Base-by-base conservation (phyloP, 2,797 vertebrate genomes). In the Gastrophryne carolinensis region DNA sequence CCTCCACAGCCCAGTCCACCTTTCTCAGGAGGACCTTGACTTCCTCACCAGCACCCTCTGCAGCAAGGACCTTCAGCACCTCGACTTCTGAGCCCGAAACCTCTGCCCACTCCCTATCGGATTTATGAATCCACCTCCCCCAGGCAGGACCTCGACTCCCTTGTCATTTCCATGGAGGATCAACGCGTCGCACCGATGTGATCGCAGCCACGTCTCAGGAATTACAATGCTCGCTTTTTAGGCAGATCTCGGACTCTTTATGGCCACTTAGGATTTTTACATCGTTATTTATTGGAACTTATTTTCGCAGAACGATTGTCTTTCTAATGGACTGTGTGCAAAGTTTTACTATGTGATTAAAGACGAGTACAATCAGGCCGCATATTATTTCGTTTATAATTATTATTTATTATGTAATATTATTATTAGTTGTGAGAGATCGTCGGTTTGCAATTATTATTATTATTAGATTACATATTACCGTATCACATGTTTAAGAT, bases 271-370 rank as follows among this genome's bases (percentile, higher is more conserved):
- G 93, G 91, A 92, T 94, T 94, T 91, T 94, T n/a, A n/a, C 88
- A 81, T 96, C 93, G 96, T 92, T 98, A 98, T 98, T 98, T 99
- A 98, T 97, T 96, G 95, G 94, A 97, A 86, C 94, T 95, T 99
- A 98, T 99, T 99, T 99, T 98, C 96, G 95, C 96, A 96, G 95
- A 88, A 92, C 90, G 90, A 93, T 93, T 88, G 91, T 85, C 88
- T 95, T 93, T 94, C 92, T 89, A 86, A 87, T 57, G 86, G 88
- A 75, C 63, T 80, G 78, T 12, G 50, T 84, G 84, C 87, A 32
- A 73, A 53, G 73, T 15, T 15, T 17, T 30, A 17, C 73, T 81
- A 3, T 0, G 24, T 13, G 0, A 81, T 84, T 77, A 72, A 72
- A 76, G 26, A 17, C n/a, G n/a, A n/a, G 15, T 11, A 63, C 29